Conservation (phyloP, 1,140 invertebrate species). For the Hetaerina americana region DNA sequence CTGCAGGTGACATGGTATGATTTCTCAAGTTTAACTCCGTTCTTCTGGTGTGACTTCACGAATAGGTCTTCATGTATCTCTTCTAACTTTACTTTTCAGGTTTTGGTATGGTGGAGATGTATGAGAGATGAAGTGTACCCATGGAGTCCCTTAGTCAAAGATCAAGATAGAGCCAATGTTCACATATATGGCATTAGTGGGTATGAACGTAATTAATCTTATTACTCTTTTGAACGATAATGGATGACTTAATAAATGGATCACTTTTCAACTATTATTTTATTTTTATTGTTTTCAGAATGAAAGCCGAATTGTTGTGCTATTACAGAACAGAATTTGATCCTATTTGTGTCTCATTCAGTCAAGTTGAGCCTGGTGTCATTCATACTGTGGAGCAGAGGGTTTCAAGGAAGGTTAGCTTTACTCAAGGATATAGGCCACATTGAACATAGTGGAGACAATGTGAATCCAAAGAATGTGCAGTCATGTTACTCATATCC, state of each 20-base stretch:
- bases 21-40: slow-evolving; percentile 10
- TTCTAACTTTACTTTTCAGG: slow-evolving; percentile 24
- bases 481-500: no score
- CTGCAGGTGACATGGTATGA: slow-evolving; percentile 42
- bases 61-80: neutral
- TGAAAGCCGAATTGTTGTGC: slow-evolving; percentile 43
- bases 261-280: slow-evolving; percentile 26
- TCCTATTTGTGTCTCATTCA: slow-evolving; percentile 51
- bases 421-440: neutral
- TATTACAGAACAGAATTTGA: slow-evolving; percentile 56
- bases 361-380: slow-evolving; percentile 47
- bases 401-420: slow-evolving; percentile 46
- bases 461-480: no score
- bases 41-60: slow-evolving; percentile 10
- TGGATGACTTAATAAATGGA: slow-evolving; percentile 2
- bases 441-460: no score
- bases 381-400: slow-evolving; percentile 65
- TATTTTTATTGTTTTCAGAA: slow-evolving; percentile 28
- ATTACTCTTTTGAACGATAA: neutral
- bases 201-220: slow-evolving; percentile 19
- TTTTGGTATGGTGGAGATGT: slow-evolving; percentile 61
- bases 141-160: slow-evolving; percentile 64
- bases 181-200: slow-evolving; percentile 49
- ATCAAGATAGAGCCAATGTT: slow-evolving; percentile 66
- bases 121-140: slow-evolving; percentile 68